Percentiles rank a stretch among this genome's conserved stretches.
These are phyloP conservation scores for Diplosoma virens DNA, from an alignment of 23 tunicate genomes.

Conservation along the genomic window DNA sequence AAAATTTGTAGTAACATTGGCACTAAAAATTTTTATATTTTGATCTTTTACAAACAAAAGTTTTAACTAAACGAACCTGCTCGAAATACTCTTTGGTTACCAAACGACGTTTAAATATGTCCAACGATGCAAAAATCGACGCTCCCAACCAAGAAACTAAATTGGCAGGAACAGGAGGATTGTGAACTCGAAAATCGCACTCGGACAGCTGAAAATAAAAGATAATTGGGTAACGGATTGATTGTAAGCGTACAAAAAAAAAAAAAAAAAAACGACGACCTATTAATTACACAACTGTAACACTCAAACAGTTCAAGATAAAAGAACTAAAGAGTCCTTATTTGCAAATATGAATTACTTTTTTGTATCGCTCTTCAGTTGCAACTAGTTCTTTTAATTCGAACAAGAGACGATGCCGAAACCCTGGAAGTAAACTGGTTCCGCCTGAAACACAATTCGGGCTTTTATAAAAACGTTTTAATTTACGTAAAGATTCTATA, in stretches of 20 bases:
- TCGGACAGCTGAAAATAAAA: conserved; percentile 53
- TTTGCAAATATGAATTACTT: no score
- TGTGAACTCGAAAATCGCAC: conserved; percentile 72
- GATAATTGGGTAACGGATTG: neutral
- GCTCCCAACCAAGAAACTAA: conserved; percentile 91
- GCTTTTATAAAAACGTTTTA: no score
- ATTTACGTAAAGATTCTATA: no score
- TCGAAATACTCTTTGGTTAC: conserved; percentile 81
- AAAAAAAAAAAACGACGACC: no score
- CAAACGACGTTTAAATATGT: conserved; percentile 44
- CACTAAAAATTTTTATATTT: neutral
- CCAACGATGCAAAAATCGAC: conserved; percentile 72
- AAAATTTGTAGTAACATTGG: no score
- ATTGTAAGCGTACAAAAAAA: neutral
- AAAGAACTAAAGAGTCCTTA: no score
- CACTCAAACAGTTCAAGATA: no score
- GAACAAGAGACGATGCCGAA: conserved; percentile 68
- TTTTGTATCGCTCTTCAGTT: conserved; percentile 56
- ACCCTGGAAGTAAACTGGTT: conserved; percentile 84
- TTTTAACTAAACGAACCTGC: conserved; percentile 36
- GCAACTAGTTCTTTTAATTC: conserved; percentile 62
- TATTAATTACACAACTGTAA: no score
- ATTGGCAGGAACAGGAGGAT: conserved; percentile 68
- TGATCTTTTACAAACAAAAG: neutral
- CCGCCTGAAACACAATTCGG: conserved; percentile 49